Evolutionary conservation across 2,888 invertebrate genomes (phyloP).

Genomic region (Zele albiditarsus): DNA sequence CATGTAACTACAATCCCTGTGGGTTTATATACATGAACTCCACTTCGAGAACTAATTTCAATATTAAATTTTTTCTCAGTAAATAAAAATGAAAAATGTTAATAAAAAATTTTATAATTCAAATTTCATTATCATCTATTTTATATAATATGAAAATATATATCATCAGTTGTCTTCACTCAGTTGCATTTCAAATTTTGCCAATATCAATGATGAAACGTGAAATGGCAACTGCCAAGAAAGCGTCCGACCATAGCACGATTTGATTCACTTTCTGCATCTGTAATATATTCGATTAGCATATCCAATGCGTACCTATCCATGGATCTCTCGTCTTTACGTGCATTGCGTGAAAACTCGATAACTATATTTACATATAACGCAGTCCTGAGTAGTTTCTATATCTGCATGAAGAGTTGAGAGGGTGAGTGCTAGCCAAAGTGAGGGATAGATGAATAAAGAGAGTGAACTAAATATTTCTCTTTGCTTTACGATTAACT

Average conservation of each 20-base stretch:
- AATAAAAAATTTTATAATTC: not conserved
- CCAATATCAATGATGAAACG: constrained; percentile 13
- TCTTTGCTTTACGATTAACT: not conserved
- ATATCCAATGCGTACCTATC: constrained; percentile 48
- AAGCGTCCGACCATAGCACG: constrained; percentile 26
- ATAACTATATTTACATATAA: constrained; percentile 14
- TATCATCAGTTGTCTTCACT: not conserved
- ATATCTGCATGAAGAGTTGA: not conserved
- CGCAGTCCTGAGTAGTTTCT: not conserved
- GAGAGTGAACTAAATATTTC: not conserved
- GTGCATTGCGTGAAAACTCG: constrained; percentile 31
- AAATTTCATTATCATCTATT: not conserved
- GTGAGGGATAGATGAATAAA: not conserved
- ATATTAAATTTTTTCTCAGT: too few species aligned
- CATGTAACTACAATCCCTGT: too few species aligned
- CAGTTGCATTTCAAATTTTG: not conserved
- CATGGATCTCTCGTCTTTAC: not conserved
- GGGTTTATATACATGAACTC: too few species aligned
- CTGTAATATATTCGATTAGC: constrained; percentile 56
- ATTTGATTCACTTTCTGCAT: constrained; percentile 51
- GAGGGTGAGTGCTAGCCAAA: too few species aligned
- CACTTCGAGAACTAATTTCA: too few species aligned
- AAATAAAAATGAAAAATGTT: too few species aligned
- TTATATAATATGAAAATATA: not conserved
- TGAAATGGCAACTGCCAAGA: constrained; percentile 35